phyloP scores from a whole-genome alignment of 2,113 vertebrate genomes.

The Stigmatopora nigra region DNA sequence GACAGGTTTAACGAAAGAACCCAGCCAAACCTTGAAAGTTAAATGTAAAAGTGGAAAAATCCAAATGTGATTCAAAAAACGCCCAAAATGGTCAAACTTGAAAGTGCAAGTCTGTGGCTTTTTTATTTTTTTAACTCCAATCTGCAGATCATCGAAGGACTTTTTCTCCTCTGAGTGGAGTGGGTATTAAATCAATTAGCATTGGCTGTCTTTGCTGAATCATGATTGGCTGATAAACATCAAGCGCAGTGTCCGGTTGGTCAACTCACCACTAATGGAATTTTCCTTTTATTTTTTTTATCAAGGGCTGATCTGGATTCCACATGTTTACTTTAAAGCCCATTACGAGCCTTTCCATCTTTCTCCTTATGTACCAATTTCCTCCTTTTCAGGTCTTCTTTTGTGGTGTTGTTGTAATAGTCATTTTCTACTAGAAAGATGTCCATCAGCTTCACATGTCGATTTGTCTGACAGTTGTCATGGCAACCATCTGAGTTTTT shows the following conservation, averaged over 20 bases:
- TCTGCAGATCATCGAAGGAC: not conserved
- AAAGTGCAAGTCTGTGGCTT: not conserved
- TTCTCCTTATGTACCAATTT: not conserved
- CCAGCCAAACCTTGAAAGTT: too few relatives aligned
- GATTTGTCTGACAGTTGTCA: not conserved
- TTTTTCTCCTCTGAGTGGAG: conserved; percentile 1
- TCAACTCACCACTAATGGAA: conserved; percentile 38
- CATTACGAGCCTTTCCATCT: not conserved
- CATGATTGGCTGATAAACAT: conserved; percentile 54
- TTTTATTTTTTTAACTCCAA: not conserved
- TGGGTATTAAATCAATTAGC: conserved; percentile 45
- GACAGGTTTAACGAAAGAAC: too few relatives aligned
- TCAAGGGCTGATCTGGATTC: not conserved
- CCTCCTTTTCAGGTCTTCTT: not conserved
- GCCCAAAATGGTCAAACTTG: not conserved
- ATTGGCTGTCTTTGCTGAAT: conserved; percentile 47
- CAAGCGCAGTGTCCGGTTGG: conserved; percentile 28
- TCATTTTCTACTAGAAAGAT: not conserved
- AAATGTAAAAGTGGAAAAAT: too few relatives aligned
- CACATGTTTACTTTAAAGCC: not conserved
- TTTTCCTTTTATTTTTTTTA: not conserved
- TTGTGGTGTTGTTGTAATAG: not conserved
- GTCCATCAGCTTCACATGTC: not conserved
- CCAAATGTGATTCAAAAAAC: not conserved
- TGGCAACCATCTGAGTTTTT: not conserved